phyloP scores from a whole-genome alignment of 2,113 vertebrate genomes.

The Chitala chitala region DNA sequence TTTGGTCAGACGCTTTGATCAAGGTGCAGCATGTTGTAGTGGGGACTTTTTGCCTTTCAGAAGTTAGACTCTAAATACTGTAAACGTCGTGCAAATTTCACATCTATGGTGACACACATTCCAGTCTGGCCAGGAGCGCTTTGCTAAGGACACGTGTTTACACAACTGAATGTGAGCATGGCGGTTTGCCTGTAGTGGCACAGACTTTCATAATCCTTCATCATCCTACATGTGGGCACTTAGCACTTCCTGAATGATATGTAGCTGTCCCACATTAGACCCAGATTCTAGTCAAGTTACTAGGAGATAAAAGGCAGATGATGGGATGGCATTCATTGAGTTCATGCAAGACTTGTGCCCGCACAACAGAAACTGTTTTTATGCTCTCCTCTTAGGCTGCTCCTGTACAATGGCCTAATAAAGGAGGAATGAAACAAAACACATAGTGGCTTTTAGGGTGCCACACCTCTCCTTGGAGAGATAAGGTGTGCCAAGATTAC shows the following conservation, averaged over 20 bases:
- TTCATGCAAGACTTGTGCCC: neutral
- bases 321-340: neutral
- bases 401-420: neutral
- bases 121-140: too few relatives aligned
- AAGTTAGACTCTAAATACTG: too few relatives aligned
- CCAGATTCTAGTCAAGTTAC: neutral
- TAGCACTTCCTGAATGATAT: neutral
- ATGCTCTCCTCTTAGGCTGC: neutral
- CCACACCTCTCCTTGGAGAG: constrained; percentile 4
- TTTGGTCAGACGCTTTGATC: too few relatives aligned
- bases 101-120: too few relatives aligned
- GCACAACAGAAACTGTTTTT: neutral
- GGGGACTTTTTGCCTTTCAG: too few relatives aligned
- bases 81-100: too few relatives aligned
- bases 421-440: neutral
- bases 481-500: neutral
- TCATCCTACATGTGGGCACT: constrained; percentile 21
- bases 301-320: neutral
- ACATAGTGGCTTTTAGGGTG: neutral
- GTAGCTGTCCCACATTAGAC: neutral
- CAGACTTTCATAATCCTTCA: neutral
- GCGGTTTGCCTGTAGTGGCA: neutral
- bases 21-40: too few relatives aligned
- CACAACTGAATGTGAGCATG: neutral
- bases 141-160: neutral